Percentiles rank a stretch among this genome's conserved stretches.
Evolutionary conservation across 2,797 vertebrate genomes (phyloP).

Genomic region (Oryzias sinensis): DNA sequence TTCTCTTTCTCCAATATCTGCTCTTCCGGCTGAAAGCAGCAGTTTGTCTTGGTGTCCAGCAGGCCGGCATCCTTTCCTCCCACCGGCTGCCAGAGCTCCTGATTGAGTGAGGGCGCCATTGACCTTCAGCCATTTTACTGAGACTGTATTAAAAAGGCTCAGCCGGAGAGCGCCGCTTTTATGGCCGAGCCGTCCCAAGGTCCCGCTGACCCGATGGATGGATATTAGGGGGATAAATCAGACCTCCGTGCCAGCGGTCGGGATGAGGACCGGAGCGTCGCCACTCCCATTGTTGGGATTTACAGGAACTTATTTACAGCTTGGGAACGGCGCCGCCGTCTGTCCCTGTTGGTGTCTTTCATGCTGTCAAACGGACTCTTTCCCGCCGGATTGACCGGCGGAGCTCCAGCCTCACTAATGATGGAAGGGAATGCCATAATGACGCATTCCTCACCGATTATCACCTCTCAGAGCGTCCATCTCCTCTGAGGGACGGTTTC

Average conservation of each 20-base stretch:
- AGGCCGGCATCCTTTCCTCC: slow-evolving; percentile 37
- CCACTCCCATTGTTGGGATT: slow-evolving; percentile 6
- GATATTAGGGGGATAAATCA: slow-evolving; percentile 79
- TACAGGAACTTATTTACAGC: slow-evolving; percentile 2
- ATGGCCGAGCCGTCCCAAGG: slow-evolving; percentile 68
- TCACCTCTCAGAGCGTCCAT: no score
- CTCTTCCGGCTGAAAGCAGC: slow-evolving; percentile 22
- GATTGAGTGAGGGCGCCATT: slow-evolving; percentile 67
- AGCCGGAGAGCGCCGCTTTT: slow-evolving; percentile 67
- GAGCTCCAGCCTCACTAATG: slow-evolving; percentile 33
- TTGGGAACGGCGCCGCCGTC: no score
- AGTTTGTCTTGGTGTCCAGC: slow-evolving; percentile 20
- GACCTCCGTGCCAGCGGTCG: slow-evolving; percentile 64
- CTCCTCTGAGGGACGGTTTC: no score
- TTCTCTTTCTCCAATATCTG: slow-evolving; percentile 30
- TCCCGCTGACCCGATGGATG: slow-evolving; percentile 70
- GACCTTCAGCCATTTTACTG: slow-evolving; percentile 76
- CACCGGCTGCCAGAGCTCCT: slow-evolving; percentile 53
- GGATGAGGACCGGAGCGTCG: slow-evolving; percentile 14
- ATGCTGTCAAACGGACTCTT: slow-evolving; percentile 28
- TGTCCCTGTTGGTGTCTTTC: slow-evolving; percentile 4
- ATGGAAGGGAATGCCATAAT: slow-evolving; percentile 49
- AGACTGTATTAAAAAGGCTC: slow-evolving; percentile 76
- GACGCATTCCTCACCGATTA: slow-evolving; percentile 4
- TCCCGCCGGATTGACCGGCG: slow-evolving; percentile 41